phyloP scores from a whole-genome alignment of 2,113 vertebrate species.

The Peromyscus maniculatus region DNA sequence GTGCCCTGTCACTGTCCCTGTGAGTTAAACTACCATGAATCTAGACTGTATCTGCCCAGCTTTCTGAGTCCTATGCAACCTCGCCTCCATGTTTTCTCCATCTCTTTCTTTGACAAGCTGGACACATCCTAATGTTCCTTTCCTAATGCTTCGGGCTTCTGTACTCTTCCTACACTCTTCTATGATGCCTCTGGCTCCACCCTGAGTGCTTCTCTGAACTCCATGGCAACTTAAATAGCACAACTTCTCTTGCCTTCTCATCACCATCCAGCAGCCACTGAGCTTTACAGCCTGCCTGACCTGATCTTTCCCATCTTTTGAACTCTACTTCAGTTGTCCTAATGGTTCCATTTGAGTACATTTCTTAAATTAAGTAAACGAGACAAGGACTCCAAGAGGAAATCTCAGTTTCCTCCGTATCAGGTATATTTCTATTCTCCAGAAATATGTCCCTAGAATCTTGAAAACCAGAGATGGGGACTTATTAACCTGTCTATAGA shows the following conservation, averaged over 20 bases:
- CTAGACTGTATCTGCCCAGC: too few relatives aligned
- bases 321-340: not conserved
- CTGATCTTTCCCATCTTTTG: not conserved
- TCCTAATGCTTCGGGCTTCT: not conserved
- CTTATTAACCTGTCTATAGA: not conserved
- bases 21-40: too few relatives aligned
- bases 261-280: not conserved
- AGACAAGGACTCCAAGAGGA: not conserved
- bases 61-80: too few relatives aligned
- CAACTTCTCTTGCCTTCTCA: not conserved
- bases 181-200: not conserved
- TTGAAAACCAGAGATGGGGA: not conserved
- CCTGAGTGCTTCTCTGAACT: not conserved
- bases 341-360: not conserved
- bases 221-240: too few relatives aligned
- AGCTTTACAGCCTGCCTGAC: not conserved
- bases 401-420: not conserved
- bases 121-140: not conserved
- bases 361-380: not conserved
- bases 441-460: not conserved
- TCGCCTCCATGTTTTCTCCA: not conserved
- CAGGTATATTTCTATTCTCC: not conserved
- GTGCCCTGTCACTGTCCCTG: not conserved
- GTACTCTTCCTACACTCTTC: not conserved
- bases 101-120: not conserved